Conservation (phyloP, 1,140 invertebrate genomes). For the Delia radicum region DNA sequence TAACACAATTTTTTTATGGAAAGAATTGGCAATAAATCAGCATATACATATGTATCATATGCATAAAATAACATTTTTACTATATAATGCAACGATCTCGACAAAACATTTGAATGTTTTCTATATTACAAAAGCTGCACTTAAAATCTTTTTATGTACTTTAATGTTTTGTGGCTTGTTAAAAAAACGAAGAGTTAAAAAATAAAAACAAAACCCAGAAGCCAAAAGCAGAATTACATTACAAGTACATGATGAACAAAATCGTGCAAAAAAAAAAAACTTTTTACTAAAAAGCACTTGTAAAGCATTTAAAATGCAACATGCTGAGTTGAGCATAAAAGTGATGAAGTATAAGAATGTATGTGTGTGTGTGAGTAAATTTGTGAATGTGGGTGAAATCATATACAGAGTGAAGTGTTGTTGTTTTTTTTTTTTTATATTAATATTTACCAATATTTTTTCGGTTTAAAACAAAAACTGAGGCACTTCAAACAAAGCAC, state of each 20-base stretch:
- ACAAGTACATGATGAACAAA: neutral
- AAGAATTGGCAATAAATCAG: no score
- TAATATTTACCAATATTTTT: no score
- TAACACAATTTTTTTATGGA: no score
- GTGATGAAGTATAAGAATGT: neutral
- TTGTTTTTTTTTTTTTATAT: neutral
- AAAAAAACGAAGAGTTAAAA: neutral
- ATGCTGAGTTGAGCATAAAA: slow-evolving; percentile 12
- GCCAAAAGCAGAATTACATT: neutral
- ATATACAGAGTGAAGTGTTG: neutral
- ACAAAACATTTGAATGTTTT: neutral
- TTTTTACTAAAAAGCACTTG: slow-evolving; percentile 8
- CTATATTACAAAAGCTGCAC: neutral
- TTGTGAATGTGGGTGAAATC: no score
- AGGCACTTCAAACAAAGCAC: neutral
- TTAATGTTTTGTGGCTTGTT: neutral
- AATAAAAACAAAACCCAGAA: neutral
- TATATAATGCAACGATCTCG: no score
- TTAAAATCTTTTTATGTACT: neutral
- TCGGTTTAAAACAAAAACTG: neutral
- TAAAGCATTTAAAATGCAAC: slow-evolving; percentile 15
- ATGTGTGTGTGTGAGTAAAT: neutral
- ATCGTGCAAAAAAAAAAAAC: neutral
- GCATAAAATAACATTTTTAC: no score
- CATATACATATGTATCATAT: no score